Conservation (phyloP, 2,797 vertebrate genomes). For the Periparus ater region DNA sequence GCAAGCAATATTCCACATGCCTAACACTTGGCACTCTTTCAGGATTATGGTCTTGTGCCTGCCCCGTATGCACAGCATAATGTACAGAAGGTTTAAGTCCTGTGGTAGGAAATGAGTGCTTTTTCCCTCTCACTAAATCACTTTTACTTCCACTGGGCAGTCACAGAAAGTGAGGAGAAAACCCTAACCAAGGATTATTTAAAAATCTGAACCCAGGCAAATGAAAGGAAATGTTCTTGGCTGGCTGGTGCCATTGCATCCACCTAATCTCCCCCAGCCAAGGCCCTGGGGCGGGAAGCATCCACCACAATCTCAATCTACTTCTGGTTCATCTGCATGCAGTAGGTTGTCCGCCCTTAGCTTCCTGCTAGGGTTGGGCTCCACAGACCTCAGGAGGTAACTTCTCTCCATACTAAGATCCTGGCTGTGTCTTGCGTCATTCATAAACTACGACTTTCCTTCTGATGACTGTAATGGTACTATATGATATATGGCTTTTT, state of each 20-base stretch:
- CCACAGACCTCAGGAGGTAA: not conserved
- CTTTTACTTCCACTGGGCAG: not conserved
- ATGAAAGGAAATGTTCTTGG: not conserved
- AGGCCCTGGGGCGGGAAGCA: not conserved
- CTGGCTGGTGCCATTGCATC: not conserved
- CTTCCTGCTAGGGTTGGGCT: not conserved
- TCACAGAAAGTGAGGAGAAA: not conserved
- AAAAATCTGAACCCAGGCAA: not conserved
- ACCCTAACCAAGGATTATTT: not conserved
- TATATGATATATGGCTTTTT: not conserved
- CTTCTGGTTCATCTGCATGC: not conserved
- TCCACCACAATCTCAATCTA: not conserved
- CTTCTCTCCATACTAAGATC: not conserved
- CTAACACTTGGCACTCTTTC: not conserved
- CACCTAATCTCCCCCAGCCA: accelerated
- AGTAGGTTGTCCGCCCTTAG: not conserved
- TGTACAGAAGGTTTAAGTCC: not conserved
- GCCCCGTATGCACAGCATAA: accelerated
- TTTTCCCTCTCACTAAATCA: slow-evolving; percentile 47
- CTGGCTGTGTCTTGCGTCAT: not conserved
- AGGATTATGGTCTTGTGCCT: not conserved
- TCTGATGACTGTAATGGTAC: not conserved
- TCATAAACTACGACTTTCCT: not conserved
- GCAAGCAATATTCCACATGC: not conserved
- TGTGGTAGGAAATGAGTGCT: slow-evolving; percentile 40